Evolutionary conservation across 2,888 invertebrate genomes (phyloP).

Genomic region (Aphidoletes aphidimyza): DNA sequence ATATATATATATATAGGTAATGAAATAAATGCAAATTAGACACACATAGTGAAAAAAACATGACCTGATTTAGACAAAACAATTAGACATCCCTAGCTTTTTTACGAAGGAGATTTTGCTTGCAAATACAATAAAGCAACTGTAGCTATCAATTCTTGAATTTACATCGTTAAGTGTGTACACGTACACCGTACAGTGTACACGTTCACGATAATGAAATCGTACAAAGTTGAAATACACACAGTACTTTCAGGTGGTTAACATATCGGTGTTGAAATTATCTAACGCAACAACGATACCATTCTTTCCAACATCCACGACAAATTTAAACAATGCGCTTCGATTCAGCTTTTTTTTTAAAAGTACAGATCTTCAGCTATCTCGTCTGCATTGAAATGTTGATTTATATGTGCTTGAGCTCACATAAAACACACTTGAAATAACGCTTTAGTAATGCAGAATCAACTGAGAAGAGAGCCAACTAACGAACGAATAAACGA

Average conservation of each 20-base stretch:
- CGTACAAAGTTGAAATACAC: too few species aligned
- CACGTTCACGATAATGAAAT: too few species aligned
- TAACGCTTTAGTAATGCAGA: slow-evolving; percentile 16
- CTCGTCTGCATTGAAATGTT: not conserved
- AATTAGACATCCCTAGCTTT: slow-evolving; percentile 20
- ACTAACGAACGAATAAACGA: not conserved
- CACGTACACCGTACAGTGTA: too few species aligned
- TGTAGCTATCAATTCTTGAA: not conserved
- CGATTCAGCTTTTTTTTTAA: not conserved
- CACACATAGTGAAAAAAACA: slow-evolving; percentile 12
- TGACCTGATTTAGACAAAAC: slow-evolving; percentile 48
- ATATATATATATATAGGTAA: too few species aligned
- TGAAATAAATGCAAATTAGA: too few species aligned
- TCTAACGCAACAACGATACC: not conserved
- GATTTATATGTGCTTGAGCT: not conserved
- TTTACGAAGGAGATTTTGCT: not conserved
- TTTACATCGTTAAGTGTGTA: not conserved
- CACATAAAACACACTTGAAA: not conserved
- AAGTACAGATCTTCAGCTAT: not conserved
- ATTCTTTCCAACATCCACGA: too few species aligned
- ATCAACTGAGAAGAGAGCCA: not conserved
- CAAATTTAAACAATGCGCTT: not conserved
- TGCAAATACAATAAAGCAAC: slow-evolving; percentile 4
- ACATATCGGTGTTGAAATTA: too few species aligned
- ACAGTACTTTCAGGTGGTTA: too few species aligned